Evolutionary conservation across 2,113 vertebrate genomes (phyloP).

Genomic region (Saccopteryx leptura): DNA sequence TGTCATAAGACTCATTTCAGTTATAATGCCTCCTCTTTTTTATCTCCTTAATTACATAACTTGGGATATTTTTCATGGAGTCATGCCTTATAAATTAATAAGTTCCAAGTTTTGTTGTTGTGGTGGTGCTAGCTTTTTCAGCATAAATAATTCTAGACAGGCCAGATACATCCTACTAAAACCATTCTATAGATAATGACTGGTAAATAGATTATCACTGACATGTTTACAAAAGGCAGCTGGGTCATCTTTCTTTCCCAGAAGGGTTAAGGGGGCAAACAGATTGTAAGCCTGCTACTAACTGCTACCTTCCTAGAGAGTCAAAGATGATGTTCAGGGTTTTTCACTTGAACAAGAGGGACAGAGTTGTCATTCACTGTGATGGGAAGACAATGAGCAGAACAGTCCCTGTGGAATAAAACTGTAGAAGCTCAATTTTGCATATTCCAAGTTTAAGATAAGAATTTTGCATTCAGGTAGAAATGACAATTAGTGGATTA

Average conservation of each 20-base stretch:
- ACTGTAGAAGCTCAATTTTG: background rate
- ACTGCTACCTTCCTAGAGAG: background rate
- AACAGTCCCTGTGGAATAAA: background rate
- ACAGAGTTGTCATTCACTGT: background rate
- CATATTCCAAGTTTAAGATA: background rate
- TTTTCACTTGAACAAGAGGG: background rate
- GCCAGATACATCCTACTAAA: background rate
- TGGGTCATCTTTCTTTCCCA: background rate
- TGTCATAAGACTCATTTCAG: background rate
- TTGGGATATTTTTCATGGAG: background rate
- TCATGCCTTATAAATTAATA: background rate
- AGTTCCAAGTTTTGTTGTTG: background rate
- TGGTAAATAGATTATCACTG: background rate
- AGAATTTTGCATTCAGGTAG: background rate
- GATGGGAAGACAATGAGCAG: background rate
- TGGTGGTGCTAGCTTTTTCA: background rate
- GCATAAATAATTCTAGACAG: background rate
- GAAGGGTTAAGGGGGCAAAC: background rate
- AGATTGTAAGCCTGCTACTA: background rate
- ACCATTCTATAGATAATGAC: background rate
- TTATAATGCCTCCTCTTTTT: constrained; percentile 1
- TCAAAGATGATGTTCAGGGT: background rate
- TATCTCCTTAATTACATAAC: background rate
- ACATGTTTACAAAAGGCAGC: background rate
- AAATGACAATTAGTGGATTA: background rate